Evolutionary conservation across 2,888 invertebrate genomes (phyloP).

Genomic region (Zhuqinia jingwanae): DNA sequence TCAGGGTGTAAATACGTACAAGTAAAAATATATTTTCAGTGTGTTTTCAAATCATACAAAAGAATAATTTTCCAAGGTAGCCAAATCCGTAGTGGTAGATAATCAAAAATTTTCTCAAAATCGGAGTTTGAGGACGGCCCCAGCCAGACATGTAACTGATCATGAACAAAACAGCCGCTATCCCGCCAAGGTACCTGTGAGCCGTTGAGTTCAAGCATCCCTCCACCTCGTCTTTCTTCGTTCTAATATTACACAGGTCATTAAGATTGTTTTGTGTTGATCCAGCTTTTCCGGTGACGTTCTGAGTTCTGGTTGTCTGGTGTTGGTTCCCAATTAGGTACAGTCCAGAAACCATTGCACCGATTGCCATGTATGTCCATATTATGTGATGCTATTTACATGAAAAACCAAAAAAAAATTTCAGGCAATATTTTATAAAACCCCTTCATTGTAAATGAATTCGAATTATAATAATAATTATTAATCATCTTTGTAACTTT

Average conservation of each 20-base stretch:
- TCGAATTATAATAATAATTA: not conserved
- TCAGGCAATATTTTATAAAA: not conserved
- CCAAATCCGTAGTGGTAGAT: conserved; percentile 13
- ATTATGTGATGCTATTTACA: conserved; percentile 36
- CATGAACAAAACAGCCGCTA: not conserved
- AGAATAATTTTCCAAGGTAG: conserved; percentile 13
- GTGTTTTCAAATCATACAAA: not conserved
- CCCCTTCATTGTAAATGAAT: not conserved
- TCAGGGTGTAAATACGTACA: no score
- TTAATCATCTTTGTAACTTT: not conserved
- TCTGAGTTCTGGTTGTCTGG: no score
- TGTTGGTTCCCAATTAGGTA: conserved; percentile 6
- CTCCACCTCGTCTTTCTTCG: not conserved
- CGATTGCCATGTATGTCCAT: not conserved
- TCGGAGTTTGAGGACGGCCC: not conserved
- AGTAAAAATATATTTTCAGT: no score
- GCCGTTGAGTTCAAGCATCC: no score
- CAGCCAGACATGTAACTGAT: conserved; percentile 39
- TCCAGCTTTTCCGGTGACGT: not conserved
- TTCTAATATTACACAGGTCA: conserved; percentile 45
- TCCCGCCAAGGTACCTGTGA: not conserved
- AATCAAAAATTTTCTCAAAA: not conserved
- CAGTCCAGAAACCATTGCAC: not conserved
- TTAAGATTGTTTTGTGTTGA: not conserved
- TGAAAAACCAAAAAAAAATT: not conserved